Evolutionary conservation across 1,140 invertebrate genomes (phyloP).

Genomic region (Hestina assimilis): DNA sequence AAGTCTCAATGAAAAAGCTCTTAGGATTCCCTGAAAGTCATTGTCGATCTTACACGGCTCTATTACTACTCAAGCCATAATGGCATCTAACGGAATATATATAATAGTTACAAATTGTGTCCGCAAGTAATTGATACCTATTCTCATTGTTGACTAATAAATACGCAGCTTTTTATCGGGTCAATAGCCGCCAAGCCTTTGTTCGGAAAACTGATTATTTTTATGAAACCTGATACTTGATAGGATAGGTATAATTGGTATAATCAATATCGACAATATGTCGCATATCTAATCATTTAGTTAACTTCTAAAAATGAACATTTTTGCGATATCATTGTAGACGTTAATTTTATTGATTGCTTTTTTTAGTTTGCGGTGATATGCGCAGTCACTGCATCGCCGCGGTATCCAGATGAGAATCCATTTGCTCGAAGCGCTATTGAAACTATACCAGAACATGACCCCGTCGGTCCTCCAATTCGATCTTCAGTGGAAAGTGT

Average conservation of each 20-base stretch:
- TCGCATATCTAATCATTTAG: slow-evolving; percentile 17
- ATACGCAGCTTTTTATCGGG: slow-evolving; percentile 44
- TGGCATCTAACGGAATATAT: slow-evolving; percentile 9
- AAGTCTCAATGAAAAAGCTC: slow-evolving; percentile 6
- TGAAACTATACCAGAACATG: slow-evolving; percentile 61
- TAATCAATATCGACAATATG: slow-evolving; percentile 29
- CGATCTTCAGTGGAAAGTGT: slow-evolving; percentile 67
- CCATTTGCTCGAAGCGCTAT: slow-evolving; percentile 59
- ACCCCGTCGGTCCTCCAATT: slow-evolving; percentile 54
- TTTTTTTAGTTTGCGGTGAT: slow-evolving; percentile 49
- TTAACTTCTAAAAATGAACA: too few relatives aligned
- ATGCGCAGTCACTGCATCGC: slow-evolving; percentile 44
- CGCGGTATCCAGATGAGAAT: slow-evolving; percentile 40
- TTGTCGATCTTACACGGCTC: background rate
- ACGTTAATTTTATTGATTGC: slow-evolving; percentile 13
- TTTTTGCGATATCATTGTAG: too few relatives aligned
- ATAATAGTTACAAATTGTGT: slow-evolving; percentile 25
- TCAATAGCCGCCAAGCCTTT: slow-evolving; percentile 57
- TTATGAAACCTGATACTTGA: slow-evolving; percentile 48
- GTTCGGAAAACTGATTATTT: slow-evolving; percentile 51
- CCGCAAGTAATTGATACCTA: slow-evolving; percentile 49
- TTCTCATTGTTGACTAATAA: slow-evolving; percentile 49
- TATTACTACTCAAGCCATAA: background rate
- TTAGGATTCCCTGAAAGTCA: background rate
- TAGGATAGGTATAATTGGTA: slow-evolving; percentile 42